A percentile compares a stretch with the other conserved stretches of the same genome.
These are phyloP conservation scores for Pelochelys cantorii DNA, from an alignment of 2,797 vertebrate genomes.

Conservation along the genomic window DNA sequence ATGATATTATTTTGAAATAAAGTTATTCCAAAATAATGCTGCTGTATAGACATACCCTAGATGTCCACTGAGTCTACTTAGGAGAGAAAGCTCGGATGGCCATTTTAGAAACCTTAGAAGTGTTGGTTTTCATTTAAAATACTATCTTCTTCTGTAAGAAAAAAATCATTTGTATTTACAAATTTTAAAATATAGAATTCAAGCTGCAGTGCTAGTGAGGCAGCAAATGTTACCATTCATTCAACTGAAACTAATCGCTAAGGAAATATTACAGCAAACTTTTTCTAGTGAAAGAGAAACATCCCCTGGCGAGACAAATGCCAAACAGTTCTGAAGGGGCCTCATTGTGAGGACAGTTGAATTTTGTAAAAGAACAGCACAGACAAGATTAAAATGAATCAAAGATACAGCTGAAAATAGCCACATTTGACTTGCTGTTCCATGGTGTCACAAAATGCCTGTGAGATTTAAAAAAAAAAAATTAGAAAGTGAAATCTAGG, in stretches of 20 bases:
- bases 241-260: rapidly evolving
- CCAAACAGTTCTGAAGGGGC: background rate
- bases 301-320: background rate
- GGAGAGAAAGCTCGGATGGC: background rate
- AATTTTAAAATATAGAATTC: background rate
- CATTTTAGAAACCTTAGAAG: conserved; percentile 8
- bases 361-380: background rate
- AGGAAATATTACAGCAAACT: background rate
- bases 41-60: background rate
- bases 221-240: background rate
- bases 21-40: too few species aligned
- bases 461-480: background rate
- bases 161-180: background rate
- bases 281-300: background rate
- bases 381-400: background rate
- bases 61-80: background rate
- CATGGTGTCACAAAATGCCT: background rate
- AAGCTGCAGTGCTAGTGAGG: background rate
- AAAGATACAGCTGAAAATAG: background rate
- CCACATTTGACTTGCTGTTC: background rate
- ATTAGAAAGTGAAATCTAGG: background rate
- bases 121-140: background rate
- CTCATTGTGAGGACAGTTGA: background rate
- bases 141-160: background rate
- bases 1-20: too few species aligned